These are phyloP conservation scores for Parauchenoglanis ngamensis DNA, from an alignment of 2,797 vertebrate species.

Conservation along the genomic window DNA sequence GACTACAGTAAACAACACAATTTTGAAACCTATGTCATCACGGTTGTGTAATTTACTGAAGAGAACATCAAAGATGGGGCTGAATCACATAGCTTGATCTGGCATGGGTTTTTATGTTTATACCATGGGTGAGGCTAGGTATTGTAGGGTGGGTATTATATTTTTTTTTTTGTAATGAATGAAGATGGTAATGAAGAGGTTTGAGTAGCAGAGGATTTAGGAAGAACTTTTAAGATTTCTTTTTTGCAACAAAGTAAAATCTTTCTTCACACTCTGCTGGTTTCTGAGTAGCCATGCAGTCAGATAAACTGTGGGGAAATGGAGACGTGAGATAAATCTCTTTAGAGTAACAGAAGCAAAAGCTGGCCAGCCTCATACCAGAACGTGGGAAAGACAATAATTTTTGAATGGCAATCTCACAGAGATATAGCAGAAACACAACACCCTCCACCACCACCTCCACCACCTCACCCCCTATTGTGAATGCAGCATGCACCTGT, in stretches of 20 bases:
- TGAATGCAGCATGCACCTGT: slow-evolving; percentile 56
- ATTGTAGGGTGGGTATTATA: background rate
- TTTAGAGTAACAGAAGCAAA: slow-evolving; percentile 51
- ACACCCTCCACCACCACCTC: slow-evolving; percentile 54
- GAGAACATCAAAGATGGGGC: slow-evolving; percentile 42
- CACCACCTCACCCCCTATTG: slow-evolving; percentile 18
- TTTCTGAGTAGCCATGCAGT: slow-evolving; percentile 17
- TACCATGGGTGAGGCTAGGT: background rate
- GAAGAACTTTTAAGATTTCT: background rate
- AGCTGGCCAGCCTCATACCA: background rate
- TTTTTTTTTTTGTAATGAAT: background rate
- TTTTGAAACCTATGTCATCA: slow-evolving; percentile 51
- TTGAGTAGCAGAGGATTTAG: background rate
- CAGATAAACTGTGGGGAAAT: slow-evolving; percentile 48
- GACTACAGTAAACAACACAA: slow-evolving; percentile 55
- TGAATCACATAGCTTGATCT: slow-evolving; percentile 7
- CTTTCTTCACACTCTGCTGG: slow-evolving; percentile 13
- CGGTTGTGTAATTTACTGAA: slow-evolving; percentile 48
- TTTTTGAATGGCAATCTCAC: slow-evolving; percentile 49
- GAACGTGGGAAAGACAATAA: slow-evolving; percentile 68
- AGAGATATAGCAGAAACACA: slow-evolving; percentile 63
- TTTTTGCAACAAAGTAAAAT: background rate
- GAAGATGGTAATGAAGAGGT: background rate
- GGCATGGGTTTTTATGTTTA: slow-evolving; percentile 17
- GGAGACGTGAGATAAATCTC: slow-evolving; percentile 60